Conservation (phyloP, 2,797 vertebrate genomes). For the Capromys pilorides region DNA sequence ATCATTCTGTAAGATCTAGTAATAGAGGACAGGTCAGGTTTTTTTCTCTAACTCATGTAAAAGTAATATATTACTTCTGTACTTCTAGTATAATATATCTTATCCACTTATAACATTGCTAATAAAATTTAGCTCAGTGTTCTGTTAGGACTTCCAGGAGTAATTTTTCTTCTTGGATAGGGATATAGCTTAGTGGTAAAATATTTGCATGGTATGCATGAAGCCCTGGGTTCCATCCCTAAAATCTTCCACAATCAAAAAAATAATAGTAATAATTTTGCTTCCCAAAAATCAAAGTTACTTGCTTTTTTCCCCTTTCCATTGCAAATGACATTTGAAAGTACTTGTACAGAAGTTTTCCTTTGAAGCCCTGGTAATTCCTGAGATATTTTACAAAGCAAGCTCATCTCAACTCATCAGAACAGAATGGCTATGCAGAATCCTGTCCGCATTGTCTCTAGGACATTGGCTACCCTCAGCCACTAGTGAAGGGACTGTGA, state of each 20-base stretch:
- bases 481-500: not conserved
- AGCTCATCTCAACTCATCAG: not conserved
- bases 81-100: conserved; percentile 4
- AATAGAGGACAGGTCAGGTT: not conserved
- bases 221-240: not conserved
- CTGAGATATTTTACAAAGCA: not conserved
- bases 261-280: not conserved
- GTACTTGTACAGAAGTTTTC: not conserved
- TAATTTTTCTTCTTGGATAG: conserved; percentile 43
- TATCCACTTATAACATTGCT: not conserved
- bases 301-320: not conserved
- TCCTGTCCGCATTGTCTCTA: not conserved
- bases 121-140: not conserved
- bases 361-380: not conserved
- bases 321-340: conserved; percentile 26
- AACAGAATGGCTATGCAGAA: not conserved
- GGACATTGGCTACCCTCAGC: not conserved
- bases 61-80: not conserved
- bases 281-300: conserved; percentile 50
- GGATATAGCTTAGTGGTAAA: not conserved
- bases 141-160: conserved; percentile 18
- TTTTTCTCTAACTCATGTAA: conserved; percentile 45
- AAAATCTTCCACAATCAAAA: too few species aligned
- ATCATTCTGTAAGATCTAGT: not conserved
- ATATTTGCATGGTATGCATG: not conserved